Conservation (phyloP, 2,113 vertebrate genomes). For the Paralichthys olivaceus region DNA sequence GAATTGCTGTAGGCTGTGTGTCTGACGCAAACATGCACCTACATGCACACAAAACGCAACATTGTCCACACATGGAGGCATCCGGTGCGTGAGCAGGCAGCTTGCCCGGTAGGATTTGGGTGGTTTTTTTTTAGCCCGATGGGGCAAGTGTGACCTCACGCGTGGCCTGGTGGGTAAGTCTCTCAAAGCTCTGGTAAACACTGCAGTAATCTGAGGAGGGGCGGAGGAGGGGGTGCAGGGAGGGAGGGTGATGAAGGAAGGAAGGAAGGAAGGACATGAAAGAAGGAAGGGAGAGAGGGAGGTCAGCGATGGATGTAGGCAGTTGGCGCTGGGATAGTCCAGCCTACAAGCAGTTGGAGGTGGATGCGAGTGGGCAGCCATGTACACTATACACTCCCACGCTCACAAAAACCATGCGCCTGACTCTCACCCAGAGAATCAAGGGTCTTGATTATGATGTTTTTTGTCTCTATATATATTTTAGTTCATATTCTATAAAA, state of each 20-base stretch:
- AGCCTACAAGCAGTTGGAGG: constrained; percentile 38
- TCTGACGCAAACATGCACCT: constrained; percentile 32
- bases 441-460: background rate
- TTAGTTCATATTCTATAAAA: background rate
- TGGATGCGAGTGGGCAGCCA: constrained; percentile 35
- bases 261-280: constrained; percentile 9
- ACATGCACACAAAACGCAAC: constrained; percentile 31
- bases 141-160: constrained; percentile 71
- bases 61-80: constrained; percentile 29
- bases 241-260: constrained; percentile 12
- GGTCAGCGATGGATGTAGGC: constrained; percentile 26
- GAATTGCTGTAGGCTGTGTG: constrained; percentile 20
- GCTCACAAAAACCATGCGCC: background rate
- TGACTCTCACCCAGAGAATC: constrained; percentile 1
- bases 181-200: constrained; percentile 78
- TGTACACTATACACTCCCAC: constrained; percentile 6
- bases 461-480: background rate
- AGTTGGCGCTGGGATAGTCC: constrained; percentile 35
- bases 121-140: constrained; percentile 60
- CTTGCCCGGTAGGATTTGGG: constrained; percentile 71
- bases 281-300: background rate
- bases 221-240: background rate
- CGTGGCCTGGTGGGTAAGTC: constrained; percentile 74
- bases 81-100: constrained; percentile 61
- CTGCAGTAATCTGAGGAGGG: constrained; percentile 75